These are phyloP conservation scores for Drosophila ogumai DNA, from an alignment of 1,140 invertebrate species.

Conservation along the genomic window DNA sequence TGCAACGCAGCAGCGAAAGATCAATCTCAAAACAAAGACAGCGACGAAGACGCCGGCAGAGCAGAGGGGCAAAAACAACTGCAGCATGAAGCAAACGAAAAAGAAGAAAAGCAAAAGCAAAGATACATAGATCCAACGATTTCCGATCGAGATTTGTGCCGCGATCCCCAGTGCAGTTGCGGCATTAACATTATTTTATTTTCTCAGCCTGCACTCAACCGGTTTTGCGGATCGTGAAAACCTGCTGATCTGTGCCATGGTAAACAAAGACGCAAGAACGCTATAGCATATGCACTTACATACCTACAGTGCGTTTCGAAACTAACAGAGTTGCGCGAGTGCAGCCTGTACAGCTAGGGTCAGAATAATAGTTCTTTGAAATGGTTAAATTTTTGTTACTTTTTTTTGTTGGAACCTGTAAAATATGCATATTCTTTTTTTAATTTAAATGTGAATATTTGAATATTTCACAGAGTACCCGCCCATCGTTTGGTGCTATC, in stretches of 20 bases:
- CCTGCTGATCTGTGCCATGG: constrained; percentile 42
- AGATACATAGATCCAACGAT: constrained; percentile 42
- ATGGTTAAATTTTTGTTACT: not conserved
- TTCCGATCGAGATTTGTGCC: constrained; percentile 30
- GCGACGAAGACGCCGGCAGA: constrained; percentile 1
- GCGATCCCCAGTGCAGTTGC: constrained; percentile 28
- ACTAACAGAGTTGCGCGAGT: not conserved
- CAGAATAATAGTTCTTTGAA: not conserved
- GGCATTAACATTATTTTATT: constrained; percentile 42
- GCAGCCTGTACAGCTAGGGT: not conserved
- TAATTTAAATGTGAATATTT: not conserved
- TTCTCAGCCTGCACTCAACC: constrained; percentile 34
- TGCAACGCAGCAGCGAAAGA: constrained; percentile 12
- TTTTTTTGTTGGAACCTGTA: too few relatives aligned
- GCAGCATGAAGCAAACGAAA: not conserved
- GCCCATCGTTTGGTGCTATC: constrained; percentile 92
- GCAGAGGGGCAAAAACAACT: constrained; percentile 24
- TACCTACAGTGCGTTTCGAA: constrained; percentile 17
- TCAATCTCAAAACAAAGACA: constrained; percentile 31
- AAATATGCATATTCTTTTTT: too few relatives aligned
- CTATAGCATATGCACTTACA: not conserved
- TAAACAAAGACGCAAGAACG: constrained; percentile 44
- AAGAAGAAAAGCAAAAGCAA: not conserved
- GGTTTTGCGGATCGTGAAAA: constrained; percentile 38
- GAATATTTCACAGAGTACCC: constrained; percentile 84